phyloP scores from a whole-genome alignment of 2,888 invertebrate species.

The Acleris literana region DNA sequence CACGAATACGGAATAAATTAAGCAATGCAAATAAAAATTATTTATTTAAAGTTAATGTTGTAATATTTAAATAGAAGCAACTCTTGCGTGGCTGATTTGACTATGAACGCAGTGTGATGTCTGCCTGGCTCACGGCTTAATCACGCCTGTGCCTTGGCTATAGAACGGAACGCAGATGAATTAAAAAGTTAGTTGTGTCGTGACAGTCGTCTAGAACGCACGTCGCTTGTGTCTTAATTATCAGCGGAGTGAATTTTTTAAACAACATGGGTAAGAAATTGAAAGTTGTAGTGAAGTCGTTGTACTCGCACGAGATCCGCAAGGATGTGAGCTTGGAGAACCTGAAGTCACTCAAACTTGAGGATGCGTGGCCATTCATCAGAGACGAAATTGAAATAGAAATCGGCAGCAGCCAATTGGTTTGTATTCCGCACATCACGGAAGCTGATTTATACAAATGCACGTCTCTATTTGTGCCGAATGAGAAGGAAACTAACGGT shows the following conservation, averaged over 20 bases:
- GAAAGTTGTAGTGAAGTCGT: conserved; percentile 77
- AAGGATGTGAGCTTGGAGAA: conserved; percentile 78
- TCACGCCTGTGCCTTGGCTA: conserved; percentile 11
- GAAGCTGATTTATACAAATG: conserved; percentile 78
- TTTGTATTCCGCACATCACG: conserved; percentile 80
- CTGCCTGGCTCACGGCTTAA: conserved; percentile 19
- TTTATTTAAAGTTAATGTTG: neutral
- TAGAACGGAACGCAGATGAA: conserved; percentile 11
- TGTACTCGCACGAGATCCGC: conserved; percentile 79
- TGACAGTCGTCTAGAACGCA: conserved; percentile 44
- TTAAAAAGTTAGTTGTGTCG: conserved; percentile 49
- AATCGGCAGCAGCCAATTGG: conserved; percentile 77
- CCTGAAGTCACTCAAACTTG: conserved; percentile 75
- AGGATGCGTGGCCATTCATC: conserved; percentile 81
- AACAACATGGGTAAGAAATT: conserved; percentile 78
- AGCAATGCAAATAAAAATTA: neutral
- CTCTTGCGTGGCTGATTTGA: conserved; percentile 2
- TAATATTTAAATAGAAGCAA: neutral
- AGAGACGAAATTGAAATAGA: conserved; percentile 80
- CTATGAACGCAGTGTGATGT: conserved; percentile 10
- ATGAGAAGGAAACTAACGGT: conserved; percentile 74
- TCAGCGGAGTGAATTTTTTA: conserved; percentile 27
- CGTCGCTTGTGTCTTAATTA: conserved; percentile 41
- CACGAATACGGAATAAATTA: too few relatives aligned
- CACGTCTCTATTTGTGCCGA: conserved; percentile 77